Evolutionary conservation across 2,797 vertebrate species (phyloP).

Genomic region (Cebuella pygmaea): DNA sequence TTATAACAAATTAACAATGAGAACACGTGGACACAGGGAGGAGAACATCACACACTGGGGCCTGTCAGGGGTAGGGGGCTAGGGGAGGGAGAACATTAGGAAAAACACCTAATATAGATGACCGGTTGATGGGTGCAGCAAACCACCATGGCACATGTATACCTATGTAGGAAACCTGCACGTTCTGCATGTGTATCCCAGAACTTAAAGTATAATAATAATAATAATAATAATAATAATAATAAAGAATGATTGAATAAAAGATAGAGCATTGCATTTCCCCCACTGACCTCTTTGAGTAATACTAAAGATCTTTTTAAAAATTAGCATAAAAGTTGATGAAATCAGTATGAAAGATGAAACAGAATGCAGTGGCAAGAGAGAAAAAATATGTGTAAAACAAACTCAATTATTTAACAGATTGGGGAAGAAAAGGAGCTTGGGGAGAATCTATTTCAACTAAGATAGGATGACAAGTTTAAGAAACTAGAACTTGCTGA

Average conservation of each 20-base stretch:
- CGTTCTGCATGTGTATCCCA: too few species aligned
- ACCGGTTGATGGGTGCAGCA: too few species aligned
- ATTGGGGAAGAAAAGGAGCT: background rate
- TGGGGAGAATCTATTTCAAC: constrained; percentile 2
- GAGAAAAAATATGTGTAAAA: background rate
- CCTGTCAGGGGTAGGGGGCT: too few species aligned
- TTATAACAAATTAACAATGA: background rate
- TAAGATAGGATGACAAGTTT: background rate
- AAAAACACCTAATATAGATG: too few species aligned
- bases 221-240: background rate
- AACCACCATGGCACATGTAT: too few species aligned
- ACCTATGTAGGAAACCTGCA: too few species aligned
- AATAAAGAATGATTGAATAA: constrained; percentile 6
- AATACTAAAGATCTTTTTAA: background rate
- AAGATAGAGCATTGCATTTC: background rate
- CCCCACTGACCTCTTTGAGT: background rate
- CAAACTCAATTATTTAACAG: constrained; percentile 34
- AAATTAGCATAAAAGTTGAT: constrained; percentile 30
- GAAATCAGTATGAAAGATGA: constrained; percentile 45
- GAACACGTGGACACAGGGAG: too few species aligned
- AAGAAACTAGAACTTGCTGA: background rate
- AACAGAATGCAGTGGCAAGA: background rate
- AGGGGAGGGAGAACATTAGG: too few species aligned
- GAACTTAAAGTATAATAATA: too few species aligned
- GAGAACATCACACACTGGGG: too few species aligned